Base-by-base conservation (phyloP, 2,113 vertebrate genomes). In the Chiloscyllium plagiosum region DNA sequence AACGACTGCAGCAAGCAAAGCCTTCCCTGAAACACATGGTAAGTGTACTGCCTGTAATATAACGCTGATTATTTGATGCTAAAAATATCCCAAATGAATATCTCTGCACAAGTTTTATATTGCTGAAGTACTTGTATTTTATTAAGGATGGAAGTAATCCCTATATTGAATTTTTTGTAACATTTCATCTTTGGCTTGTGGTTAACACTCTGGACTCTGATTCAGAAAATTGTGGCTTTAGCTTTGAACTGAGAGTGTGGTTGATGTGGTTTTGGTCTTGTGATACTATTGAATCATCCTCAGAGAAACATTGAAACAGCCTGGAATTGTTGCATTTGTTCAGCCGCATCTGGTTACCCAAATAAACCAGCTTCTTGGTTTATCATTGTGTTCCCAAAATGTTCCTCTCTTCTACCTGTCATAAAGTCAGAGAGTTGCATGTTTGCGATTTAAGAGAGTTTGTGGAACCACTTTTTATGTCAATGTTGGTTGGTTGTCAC, bases 1-100 rank as follows among this genome's bases (percentile, higher is more conserved):
- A 99, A 97, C 99, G 98, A 96, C 97, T 99, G 97, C 99, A 99
- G 98, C 98, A 98, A 97, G 98, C 96, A 86, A 98, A 98, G 97
- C 98, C 99, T 97, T 98, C 99, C 97, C 97, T 98, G 1, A 98
- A 98, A 96, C 98, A 98, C 97, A 76, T 98, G 98, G 99, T 99
- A 97, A 98, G 98, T 95, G 26, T 52, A 50, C 26, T 72, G 50
- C 17, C 47, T 69, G 19, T 3, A 33, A 12, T 50, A 15, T 50
- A 47, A 94, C 24, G n/a, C 66, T 29, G 26, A 29, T 19, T 72
- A 72, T 4, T 76, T 29, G 15, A 12, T 26, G 69, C 4, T 76
- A 29, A 29, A 94, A 72, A 76, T 19, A 29, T 95, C 52, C 47
- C 22, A 93, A 66, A n/a, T 93, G 12, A n/a, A 93, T 10, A 93